Evolutionary conservation across 2,888 invertebrate genomes (phyloP).

Genomic region (Caenorhabditis doughertyi): DNA sequence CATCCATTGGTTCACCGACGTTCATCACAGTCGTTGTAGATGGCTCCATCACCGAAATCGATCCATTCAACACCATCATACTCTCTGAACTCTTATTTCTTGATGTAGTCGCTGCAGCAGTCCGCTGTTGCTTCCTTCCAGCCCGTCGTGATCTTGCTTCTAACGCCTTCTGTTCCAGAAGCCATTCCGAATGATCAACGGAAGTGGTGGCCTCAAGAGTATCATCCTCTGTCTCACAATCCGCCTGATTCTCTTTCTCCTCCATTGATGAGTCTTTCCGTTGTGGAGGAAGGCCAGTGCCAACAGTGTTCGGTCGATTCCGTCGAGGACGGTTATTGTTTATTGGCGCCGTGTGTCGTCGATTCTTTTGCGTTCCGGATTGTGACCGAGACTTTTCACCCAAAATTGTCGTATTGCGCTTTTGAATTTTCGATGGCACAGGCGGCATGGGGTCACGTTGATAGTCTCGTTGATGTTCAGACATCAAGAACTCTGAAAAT

Average conservation of each 20-base stretch:
- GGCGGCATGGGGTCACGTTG: neutral
- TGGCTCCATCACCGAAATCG: conserved; percentile 41
- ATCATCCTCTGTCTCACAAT: conserved; percentile 56
- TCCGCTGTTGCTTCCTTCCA: conserved; percentile 31
- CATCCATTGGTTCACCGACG: neutral
- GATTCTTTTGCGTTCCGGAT: conserved; percentile 19
- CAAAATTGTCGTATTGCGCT: conserved; percentile 39
- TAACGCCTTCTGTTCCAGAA: conserved; percentile 55
- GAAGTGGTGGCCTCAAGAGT: neutral
- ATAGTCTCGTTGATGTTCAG: conserved; percentile 27
- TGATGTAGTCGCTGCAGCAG: neutral
- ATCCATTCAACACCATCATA: conserved; percentile 52
- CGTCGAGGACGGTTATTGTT: conserved; percentile 58
- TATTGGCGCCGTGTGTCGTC: conserved; percentile 60
- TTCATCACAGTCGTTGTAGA: neutral
- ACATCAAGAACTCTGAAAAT: conserved; percentile 48
- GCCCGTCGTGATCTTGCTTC: conserved; percentile 48
- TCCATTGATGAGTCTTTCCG: conserved; percentile 49
- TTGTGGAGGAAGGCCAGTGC: conserved; percentile 59
- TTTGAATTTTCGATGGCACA: conserved; percentile 10
- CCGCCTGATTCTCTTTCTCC: conserved; percentile 60
- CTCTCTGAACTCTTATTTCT: conserved; percentile 35
- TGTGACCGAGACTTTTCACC: conserved; percentile 7
- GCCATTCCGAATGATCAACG: conserved; percentile 24
- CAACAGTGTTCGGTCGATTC: conserved; percentile 68